Evolutionary conservation across 2,888 invertebrate genomes (phyloP).

Genomic region (Zhuqinia jingwanae): DNA sequence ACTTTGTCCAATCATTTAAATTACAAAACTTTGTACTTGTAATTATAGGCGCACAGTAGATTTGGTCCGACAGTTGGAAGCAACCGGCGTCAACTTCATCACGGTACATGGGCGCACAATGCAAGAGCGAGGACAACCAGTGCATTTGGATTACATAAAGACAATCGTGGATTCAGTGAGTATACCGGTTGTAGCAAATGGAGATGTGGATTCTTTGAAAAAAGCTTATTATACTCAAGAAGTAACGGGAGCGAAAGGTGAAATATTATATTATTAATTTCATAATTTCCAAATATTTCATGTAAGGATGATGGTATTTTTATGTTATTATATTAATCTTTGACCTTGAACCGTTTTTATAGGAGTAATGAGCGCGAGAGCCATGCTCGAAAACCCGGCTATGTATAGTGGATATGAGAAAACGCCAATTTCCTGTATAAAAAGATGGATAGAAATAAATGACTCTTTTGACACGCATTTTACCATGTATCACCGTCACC

Average conservation of each 20-base stretch:
- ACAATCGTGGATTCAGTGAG: constrained; percentile 87
- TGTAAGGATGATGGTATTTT: neutral
- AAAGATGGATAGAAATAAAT: constrained; percentile 88
- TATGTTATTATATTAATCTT: too few species aligned
- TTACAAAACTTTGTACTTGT: neutral
- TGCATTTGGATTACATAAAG: constrained; percentile 87
- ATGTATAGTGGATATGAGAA: constrained; percentile 88
- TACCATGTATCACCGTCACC: constrained; percentile 96
- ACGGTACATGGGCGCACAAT: constrained; percentile 96
- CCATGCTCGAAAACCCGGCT: constrained; percentile 94
- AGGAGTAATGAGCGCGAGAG: constrained; percentile 96
- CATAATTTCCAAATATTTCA: constrained; percentile 4
- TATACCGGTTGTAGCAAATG: constrained; percentile 96
- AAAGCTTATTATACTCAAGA: constrained; percentile 87
- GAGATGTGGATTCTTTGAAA: constrained; percentile 89
- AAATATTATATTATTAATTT: constrained; percentile 1
- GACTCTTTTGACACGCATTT: constrained; percentile 87
- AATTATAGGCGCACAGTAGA: constrained; percentile 85
- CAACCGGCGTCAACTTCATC: constrained; percentile 93
- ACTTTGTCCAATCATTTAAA: neutral
- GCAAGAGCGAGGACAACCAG: constrained; percentile 87
- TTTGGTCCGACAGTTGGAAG: constrained; percentile 89
- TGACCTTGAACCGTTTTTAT: constrained; percentile 71
- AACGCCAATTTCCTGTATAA: constrained; percentile 90
- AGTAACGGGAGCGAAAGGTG: constrained; percentile 84